Conservation (phyloP, 2,797 vertebrate genomes). For the Sebastes glaucus region DNA sequence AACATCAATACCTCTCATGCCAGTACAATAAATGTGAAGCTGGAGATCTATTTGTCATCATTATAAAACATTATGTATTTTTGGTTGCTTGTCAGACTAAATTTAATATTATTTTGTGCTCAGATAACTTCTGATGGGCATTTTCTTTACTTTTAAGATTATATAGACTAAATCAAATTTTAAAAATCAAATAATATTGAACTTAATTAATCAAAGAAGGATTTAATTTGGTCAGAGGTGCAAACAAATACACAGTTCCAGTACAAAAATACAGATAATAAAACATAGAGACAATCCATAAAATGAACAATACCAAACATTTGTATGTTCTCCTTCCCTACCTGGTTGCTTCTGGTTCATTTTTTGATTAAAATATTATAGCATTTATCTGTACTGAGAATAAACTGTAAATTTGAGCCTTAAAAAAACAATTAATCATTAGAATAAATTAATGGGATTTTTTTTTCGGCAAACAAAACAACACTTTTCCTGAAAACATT, state of each 20-base stretch:
- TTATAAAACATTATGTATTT: fast-evolving
- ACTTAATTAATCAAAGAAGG: not conserved
- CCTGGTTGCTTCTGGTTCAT: not conserved
- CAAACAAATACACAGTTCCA: not conserved
- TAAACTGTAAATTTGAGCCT: not conserved
- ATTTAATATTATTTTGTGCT: not conserved
- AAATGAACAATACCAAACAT: not conserved
- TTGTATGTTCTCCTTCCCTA: not conserved
- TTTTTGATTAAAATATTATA: not conserved
- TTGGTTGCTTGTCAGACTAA: too few species aligned
- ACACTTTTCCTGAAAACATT: not conserved
- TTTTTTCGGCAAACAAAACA: not conserved
- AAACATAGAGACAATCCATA: not conserved
- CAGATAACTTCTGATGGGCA: too few species aligned
- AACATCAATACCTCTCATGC: not conserved
- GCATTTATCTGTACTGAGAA: not conserved
- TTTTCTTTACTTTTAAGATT: not conserved
- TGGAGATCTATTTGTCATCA: not conserved
- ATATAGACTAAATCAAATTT: not conserved
- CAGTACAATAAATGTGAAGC: not conserved
- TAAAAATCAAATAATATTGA: not conserved
- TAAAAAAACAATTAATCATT: not conserved
- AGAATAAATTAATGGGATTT: not conserved
- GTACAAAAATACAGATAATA: not conserved
- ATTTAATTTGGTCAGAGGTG: not conserved